Evolutionary conservation across 2,888 invertebrate species (phyloP), one percentile per base, ranked within the genome.

Genomic region (Pegoplata infirma): DNA sequence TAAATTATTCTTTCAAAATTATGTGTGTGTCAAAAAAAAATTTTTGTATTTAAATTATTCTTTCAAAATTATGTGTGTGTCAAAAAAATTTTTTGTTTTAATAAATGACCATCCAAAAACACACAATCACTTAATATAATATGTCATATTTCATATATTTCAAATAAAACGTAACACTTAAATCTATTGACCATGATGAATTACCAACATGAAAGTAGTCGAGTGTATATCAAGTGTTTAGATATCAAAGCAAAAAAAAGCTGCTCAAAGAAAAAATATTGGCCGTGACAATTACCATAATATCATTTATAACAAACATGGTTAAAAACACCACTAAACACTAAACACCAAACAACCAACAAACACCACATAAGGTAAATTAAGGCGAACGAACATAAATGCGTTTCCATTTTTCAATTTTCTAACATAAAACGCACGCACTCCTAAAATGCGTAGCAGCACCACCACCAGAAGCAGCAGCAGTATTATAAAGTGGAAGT

Each of bases 261-360:
- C 16, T 40, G 23, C 16, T 40, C 12, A 59, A 23, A 47, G 63
- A 56, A 64, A 71, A 64, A n/a, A n/a, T n/a, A 73, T 64, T 73
- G 40, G 23, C 72, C 64, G 21, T 64, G 56, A 58, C 64, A 58
- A 58, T 73, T 58, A 73, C 55, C 56, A 64, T 40, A 69, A 58
- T 53, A 68, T 58, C 56, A 58, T 63, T 49, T 51, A 49, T 63
- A 55, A 61, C 23, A 12, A 56, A 23, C 28, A 56, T 25, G 14
- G 53, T 32, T 53, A 25, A 28, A n/a, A 56, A 40, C 55, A 56
- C 61, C 61, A 73, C 58, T 25, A 59, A 12, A 7, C 21, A n/a
- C 7, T 51, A 53, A 47, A 51, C 66, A 44, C n/a, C 4, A n/a
- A n/a, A n/a, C 1, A 5, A 23, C 10, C 61, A 25, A 14, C 58